A percentile compares a stretch with the other conserved stretches of the same genome.
phyloP scores from a whole-genome alignment of 2,888 invertebrate species.

The Synergus umbraculus region DNA sequence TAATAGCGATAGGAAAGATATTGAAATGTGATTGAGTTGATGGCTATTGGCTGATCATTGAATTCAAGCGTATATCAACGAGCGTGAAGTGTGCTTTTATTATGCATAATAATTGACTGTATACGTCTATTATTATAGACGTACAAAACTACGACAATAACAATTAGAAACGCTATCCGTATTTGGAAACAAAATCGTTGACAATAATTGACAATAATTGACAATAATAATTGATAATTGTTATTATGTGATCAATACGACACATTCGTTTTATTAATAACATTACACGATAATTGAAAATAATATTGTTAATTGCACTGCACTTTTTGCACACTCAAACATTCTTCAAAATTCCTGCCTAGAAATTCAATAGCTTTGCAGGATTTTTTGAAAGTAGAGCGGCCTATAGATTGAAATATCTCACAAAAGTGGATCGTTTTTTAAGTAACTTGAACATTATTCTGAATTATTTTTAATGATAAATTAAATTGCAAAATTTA shows the following conservation, averaged over 20 bases:
- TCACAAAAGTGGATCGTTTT: constrained; percentile 1
- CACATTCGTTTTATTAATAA: not conserved
- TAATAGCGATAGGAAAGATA: constrained; percentile 42
- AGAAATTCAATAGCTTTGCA: not conserved
- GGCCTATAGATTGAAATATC: not conserved
- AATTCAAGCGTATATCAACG: not conserved
- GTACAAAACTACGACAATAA: constrained; percentile 54
- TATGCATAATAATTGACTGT: not conserved
- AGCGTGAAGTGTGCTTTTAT: constrained; percentile 2
- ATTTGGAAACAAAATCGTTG: not conserved
- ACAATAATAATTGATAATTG: not conserved
- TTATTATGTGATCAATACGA: not conserved
- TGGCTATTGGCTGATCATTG: not conserved
- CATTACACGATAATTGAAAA: not conserved
- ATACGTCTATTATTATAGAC: not conserved
- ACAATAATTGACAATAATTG: constrained; percentile 10
- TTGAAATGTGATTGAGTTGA: not conserved
- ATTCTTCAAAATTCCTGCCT: constrained; percentile 51
- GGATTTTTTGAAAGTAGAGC: not conserved
- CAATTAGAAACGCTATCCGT: constrained; percentile 42
- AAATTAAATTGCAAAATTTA: not conserved
- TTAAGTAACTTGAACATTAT: not conserved
- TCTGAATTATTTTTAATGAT: not conserved
- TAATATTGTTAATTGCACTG: constrained; percentile 54
- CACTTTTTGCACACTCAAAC: constrained; percentile 61